A percentile compares a stretch with the other conserved stretches of the same genome.
These are phyloP conservation scores for Eciton burchellii DNA, from an alignment of 1,140 invertebrate genomes.

Conservation along the genomic window DNA sequence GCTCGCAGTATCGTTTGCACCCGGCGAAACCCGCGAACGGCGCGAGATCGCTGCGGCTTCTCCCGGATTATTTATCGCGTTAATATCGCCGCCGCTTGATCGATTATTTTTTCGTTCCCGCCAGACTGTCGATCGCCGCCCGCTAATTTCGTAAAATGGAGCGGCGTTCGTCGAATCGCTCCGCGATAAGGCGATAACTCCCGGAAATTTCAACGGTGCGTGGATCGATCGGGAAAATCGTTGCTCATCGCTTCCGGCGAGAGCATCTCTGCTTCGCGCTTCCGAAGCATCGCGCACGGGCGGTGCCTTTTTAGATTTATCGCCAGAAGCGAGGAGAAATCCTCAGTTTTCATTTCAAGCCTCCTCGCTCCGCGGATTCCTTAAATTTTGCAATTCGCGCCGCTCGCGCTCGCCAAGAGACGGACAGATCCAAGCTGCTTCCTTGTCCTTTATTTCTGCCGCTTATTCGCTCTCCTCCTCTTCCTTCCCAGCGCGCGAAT, in stretches of 20 bases:
- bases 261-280: background rate
- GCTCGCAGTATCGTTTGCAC: constrained; percentile 56
- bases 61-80: constrained; percentile 28
- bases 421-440: constrained; percentile 57
- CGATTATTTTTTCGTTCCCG: constrained; percentile 7
- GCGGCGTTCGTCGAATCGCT: constrained; percentile 32
- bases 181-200: constrained; percentile 11
- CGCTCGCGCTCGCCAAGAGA: constrained; percentile 28
- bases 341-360: constrained; percentile 62
- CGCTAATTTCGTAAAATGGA: constrained; percentile 1
- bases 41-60: constrained; percentile 10
- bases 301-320: constrained; percentile 39
- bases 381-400: constrained; percentile 75
- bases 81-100: constrained; percentile 23
- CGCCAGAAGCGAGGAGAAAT: constrained; percentile 55
- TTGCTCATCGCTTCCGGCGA: background rate
- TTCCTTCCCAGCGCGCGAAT: constrained; percentile 41
- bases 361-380: constrained; percentile 53
- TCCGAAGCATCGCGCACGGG: background rate
- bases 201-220: constrained; percentile 11
- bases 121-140: constrained; percentile 33
- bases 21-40: constrained; percentile 10
- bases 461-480: background rate
- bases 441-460: constrained; percentile 12
- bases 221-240: background rate